Conservation (phyloP, 1,140 invertebrate genomes). For the Dolichoris vasculosae region DNA sequence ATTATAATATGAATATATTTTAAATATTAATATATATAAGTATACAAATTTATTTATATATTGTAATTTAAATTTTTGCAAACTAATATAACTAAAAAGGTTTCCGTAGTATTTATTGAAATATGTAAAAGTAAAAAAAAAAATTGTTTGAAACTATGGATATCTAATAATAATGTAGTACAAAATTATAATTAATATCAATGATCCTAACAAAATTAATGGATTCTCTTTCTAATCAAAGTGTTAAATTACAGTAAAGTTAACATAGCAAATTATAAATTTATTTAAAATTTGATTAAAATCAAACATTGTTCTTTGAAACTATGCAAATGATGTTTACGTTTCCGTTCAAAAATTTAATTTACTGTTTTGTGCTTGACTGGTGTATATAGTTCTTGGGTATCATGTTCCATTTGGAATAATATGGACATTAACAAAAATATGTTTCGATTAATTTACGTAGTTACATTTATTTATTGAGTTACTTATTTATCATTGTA, state of each 20-base stretch:
- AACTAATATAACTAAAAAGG: too few species aligned
- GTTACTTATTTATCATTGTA: neutral
- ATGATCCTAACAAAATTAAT: neutral
- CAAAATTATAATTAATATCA: neutral
- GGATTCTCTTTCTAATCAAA: neutral
- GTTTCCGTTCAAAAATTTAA: neutral
- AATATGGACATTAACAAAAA: neutral
- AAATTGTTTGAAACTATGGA: neutral
- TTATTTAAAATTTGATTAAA: slow-evolving; percentile 28
- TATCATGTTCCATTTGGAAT: neutral
- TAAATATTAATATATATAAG: too few species aligned
- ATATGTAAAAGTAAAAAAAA: too few species aligned
- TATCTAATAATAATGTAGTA: neutral
- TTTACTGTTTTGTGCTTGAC: neutral
- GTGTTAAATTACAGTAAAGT: neutral
- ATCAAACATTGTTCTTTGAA: neutral
- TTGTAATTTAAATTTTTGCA: too few species aligned
- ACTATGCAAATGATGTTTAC: neutral
- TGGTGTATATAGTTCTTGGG: too few species aligned
- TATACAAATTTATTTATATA: too few species aligned
- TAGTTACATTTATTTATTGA: neutral
- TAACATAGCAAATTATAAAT: neutral
- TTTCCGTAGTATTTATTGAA: too few species aligned
- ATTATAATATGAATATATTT: too few species aligned
- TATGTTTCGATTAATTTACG: neutral